Base-by-base conservation (phyloP, 2,113 vertebrate genomes). In the Pluvianellus socialis region DNA sequence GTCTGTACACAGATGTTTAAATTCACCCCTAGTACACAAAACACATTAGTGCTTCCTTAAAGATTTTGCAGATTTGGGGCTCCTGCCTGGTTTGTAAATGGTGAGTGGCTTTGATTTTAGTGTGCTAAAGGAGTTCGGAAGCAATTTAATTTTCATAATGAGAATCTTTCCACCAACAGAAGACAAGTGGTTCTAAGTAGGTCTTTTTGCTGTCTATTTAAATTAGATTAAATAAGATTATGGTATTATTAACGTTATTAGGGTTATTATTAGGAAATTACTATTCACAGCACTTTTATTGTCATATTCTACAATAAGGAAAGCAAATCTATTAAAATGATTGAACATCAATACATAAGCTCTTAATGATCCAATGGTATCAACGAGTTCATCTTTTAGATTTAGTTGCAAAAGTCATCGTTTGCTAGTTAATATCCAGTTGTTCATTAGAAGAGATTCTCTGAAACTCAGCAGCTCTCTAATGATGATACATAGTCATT, bases 151-250 rank as follows among this genome's bases (percentile, higher is more conserved):
- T 97, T 95, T 92, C 90, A 56, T 95, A 95, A 87, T 85, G 89
- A 95, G 80, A 92, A 66, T 82, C 70, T 91, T 89, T 87, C 40
- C 8, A 33, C 44, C 80, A 90, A 91, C 89, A 95, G 92, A 94
- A 95, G 92, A 92, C 15, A 33, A 90, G 74, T 90, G 59, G 56
- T 68, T 92, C 52, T 96, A 93, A 94, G 87, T 70, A 94, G 67
- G 44, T 35, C 77, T 65, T 58, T 94, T 88, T 77, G 63, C 74
- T 72, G 56, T 88, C 55, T 55, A 61, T 96, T 95, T 94, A 91
- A 96, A 95, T 86, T 93, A 96, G 94, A 96, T 95, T 96, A 94
- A 96, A 80, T 90, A 90, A 96, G 91, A 96, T 96, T 96, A 94
- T 71, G 49, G 47, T 77, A 82, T 94, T 97, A 95, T 96, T 96